Percentiles rank a stretch among this genome's conserved stretches.
These are phyloP conservation scores for Oryzias melastigma DNA, from an alignment of 2,113 vertebrate genomes.

Conservation along the genomic window DNA sequence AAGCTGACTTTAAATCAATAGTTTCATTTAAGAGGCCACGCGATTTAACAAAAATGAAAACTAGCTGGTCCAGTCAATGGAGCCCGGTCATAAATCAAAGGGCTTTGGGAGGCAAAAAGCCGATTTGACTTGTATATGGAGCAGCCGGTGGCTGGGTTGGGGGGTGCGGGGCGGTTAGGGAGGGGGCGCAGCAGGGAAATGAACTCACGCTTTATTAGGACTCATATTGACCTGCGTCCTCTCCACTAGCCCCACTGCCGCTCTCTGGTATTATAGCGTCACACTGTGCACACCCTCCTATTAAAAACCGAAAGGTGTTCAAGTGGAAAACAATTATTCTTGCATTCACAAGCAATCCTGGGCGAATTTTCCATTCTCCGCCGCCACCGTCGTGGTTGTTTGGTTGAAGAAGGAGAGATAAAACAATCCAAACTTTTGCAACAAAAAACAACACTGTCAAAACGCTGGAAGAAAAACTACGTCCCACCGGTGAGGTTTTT, in stretches of 20 bases:
- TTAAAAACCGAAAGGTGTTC: constrained; percentile 45
- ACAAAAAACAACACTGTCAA: constrained; percentile 64
- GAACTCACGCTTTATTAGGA: constrained; percentile 80
- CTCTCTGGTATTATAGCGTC: constrained; percentile 41
- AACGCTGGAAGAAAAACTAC: constrained; percentile 40
- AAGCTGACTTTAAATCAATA: constrained; percentile 99
- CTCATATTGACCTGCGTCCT: constrained; percentile 77
- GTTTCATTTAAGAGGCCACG: constrained; percentile 97
- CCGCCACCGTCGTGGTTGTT: constrained; percentile 31
- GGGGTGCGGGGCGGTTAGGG: constrained; percentile 38
- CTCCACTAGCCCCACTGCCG: constrained; percentile 55
- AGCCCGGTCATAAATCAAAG: constrained; percentile 96
- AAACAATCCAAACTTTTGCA: constrained; percentile 52
- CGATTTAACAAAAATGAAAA: constrained; percentile 99
- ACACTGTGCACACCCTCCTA: constrained; percentile 42
- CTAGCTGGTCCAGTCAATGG: constrained; percentile 95
- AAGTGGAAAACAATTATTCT: constrained; percentile 47
- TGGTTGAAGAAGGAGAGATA: constrained; percentile 40
- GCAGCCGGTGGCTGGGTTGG: constrained; percentile 67
- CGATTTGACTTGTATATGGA: constrained; percentile 98
- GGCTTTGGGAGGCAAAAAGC: constrained; percentile 88
- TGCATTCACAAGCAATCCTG: constrained; percentile 37
- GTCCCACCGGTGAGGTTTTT: constrained; percentile 64
- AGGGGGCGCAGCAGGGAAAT: constrained; percentile 80
- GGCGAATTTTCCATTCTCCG: constrained; percentile 29